Conservation (phyloP, 2,797 vertebrate species). For the Buceros bicornis region DNA sequence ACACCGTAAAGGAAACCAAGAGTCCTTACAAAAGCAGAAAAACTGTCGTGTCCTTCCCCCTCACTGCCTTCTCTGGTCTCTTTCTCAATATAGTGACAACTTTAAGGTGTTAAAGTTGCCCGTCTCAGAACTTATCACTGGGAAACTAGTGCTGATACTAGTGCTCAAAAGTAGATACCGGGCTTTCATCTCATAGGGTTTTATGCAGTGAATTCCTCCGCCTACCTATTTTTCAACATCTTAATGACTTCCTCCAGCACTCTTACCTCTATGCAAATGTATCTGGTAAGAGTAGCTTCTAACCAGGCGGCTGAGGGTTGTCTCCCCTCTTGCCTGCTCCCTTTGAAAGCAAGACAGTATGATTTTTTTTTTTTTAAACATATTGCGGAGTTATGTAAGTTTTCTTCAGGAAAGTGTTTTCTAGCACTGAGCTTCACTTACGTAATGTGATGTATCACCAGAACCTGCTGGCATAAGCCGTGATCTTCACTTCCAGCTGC, state of each 20-base stretch:
- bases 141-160: not conserved
- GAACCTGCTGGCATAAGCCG: not conserved
- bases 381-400: not conserved
- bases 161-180: not conserved
- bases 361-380: not conserved
- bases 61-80: not conserved
- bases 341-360: not conserved
- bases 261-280: not conserved
- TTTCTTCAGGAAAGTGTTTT: not conserved
- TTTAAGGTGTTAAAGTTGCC: not conserved
- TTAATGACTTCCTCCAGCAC: not conserved
- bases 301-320: not conserved
- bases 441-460: not conserved
- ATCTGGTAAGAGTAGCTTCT: not conserved
- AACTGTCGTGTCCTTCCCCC: fast-evolving
- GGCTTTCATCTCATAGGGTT: not conserved
- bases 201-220: not conserved
- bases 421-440: not conserved
- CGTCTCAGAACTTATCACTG: not conserved
- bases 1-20: not conserved
- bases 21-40: not conserved
- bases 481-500: not conserved
- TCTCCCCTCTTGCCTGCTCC: not conserved
- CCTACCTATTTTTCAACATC: not conserved
- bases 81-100: not conserved